Conservation (phyloP, 2,113 vertebrate genomes). For the Rallus limicola region DNA sequence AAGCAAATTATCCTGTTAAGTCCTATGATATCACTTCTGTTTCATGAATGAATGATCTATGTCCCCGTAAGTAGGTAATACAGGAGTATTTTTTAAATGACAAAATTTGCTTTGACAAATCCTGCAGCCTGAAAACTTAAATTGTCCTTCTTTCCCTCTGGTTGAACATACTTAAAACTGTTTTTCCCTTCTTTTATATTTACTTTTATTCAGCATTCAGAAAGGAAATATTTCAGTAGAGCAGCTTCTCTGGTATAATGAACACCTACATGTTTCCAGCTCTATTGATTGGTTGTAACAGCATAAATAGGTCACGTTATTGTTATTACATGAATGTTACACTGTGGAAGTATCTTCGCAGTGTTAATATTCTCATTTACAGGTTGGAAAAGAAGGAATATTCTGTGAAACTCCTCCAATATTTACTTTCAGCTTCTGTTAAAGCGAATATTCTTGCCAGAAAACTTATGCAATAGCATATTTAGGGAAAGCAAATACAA, state of each 20-base stretch:
- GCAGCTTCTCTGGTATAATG: background rate
- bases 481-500: background rate
- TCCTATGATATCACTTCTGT: background rate
- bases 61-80: background rate
- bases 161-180: background rate
- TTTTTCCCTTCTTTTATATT: background rate
- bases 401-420: background rate
- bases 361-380: background rate
- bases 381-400: background rate
- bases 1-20: constrained; percentile 2
- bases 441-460: background rate
- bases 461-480: background rate
- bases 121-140: background rate
- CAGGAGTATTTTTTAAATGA: background rate
- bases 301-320: background rate
- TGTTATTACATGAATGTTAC: background rate
- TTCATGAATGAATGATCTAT: background rate
- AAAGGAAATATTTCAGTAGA: background rate
- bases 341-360: background rate
- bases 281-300: background rate
- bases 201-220: background rate
- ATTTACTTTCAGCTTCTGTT: background rate
- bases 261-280: background rate
- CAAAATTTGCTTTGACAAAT: background rate
- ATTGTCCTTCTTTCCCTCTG: background rate